Evolutionary conservation across 1,140 invertebrate species (phyloP).

Genomic region (Hyles vespertilio): DNA sequence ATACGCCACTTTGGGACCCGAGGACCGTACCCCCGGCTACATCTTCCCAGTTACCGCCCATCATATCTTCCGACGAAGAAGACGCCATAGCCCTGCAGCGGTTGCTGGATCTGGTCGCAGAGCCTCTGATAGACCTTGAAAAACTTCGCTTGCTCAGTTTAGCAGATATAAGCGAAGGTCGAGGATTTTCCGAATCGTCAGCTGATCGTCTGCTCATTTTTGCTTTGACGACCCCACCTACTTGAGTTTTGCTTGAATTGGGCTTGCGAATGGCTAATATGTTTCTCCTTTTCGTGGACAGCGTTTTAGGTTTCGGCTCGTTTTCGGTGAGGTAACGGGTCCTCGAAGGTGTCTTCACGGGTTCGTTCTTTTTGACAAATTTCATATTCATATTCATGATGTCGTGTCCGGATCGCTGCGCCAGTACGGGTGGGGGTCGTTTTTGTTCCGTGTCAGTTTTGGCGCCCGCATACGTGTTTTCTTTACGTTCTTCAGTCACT

Average conservation of each 20-base stretch:
- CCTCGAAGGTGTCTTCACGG: slow-evolving; percentile 45
- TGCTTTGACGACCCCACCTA: slow-evolving; percentile 36
- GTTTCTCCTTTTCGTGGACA: slow-evolving; percentile 53
- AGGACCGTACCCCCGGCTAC: slow-evolving; percentile 35
- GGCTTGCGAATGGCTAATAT: slow-evolving; percentile 60
- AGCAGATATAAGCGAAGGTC: slow-evolving; percentile 31
- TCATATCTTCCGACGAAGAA: slow-evolving; percentile 41
- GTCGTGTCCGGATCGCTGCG: slow-evolving; percentile 52
- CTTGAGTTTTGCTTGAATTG: slow-evolving; percentile 48
- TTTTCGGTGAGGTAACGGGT: slow-evolving; percentile 46
- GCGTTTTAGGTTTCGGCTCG: slow-evolving; percentile 58
- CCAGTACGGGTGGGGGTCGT: slow-evolving; percentile 46
- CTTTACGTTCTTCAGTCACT: slow-evolving; percentile 59
- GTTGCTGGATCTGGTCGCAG: slow-evolving; percentile 15
- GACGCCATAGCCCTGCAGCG: slow-evolving; percentile 39
- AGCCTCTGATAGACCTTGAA: slow-evolving; percentile 28
- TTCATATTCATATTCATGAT: slow-evolving; percentile 49
- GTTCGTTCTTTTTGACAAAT: slow-evolving; percentile 54
- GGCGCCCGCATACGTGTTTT: slow-evolving; percentile 59
- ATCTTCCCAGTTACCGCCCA: slow-evolving; percentile 40
- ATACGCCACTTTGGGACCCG: slow-evolving; percentile 10
- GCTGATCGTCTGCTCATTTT: slow-evolving; percentile 40
- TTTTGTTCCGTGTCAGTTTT: slow-evolving; percentile 49
- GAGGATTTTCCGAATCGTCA: slow-evolving; percentile 42
- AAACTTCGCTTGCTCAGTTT: slow-evolving; percentile 49